Conservation (phyloP, 2,888 invertebrate genomes). For the Nomada ferruginata region DNA sequence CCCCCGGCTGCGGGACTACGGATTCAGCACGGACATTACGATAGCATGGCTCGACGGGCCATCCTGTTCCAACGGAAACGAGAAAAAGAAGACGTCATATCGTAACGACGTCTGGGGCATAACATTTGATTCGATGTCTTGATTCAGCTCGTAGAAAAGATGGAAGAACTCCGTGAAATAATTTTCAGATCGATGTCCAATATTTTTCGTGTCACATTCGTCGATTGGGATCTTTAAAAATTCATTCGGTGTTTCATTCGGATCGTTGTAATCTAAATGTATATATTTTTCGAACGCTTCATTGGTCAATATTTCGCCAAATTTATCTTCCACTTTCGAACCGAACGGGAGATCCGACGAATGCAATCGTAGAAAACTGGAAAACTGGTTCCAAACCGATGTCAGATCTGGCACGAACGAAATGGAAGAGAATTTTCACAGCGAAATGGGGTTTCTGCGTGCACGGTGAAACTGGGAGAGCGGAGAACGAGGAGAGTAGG, state of each 20-base stretch:
- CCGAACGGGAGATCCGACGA: not conserved
- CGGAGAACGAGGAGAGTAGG: slow-evolving; percentile 57
- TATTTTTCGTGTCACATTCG: too few relatives aligned
- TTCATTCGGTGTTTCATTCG: too few relatives aligned
- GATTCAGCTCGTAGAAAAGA: not conserved
- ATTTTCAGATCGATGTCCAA: not conserved
- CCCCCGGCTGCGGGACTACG: slow-evolving; percentile 70
- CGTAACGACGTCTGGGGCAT: slow-evolving; percentile 53
- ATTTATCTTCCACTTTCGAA: too few relatives aligned
- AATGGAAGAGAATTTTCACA: slow-evolving; percentile 63
- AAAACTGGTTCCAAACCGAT: slow-evolving; percentile 46
- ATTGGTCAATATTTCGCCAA: too few relatives aligned
- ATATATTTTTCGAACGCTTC: too few relatives aligned
- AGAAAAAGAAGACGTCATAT: slow-evolving; percentile 57
- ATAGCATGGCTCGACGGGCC: slow-evolving; percentile 73
- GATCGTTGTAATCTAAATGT: too few relatives aligned
- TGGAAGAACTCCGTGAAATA: not conserved
- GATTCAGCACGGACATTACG: slow-evolving; percentile 81
- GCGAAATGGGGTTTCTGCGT: slow-evolving; percentile 52
- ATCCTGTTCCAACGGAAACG: slow-evolving; percentile 64
- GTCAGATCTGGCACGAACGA: slow-evolving; percentile 42
- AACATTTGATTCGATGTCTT: slow-evolving; percentile 41
- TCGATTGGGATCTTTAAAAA: too few relatives aligned
- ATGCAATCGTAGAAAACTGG: slow-evolving; percentile 14
- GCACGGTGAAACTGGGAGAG: slow-evolving; percentile 6